Base-by-base conservation (phyloP, 2,797 vertebrate genomes). In the Ambastaia sidthimunki region DNA sequence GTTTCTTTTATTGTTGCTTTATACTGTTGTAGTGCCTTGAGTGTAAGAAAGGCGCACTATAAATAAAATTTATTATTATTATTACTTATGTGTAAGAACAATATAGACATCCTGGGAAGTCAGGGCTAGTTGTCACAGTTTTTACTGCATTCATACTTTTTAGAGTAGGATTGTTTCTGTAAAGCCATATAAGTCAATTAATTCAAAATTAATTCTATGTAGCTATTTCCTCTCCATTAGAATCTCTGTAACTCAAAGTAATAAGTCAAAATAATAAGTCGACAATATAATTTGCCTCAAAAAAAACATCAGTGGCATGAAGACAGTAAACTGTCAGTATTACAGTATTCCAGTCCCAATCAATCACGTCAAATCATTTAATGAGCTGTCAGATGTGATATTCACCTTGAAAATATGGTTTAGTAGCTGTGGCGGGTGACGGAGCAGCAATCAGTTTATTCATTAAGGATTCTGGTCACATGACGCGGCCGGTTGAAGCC, bases 351-450 rank as follows among this genome's bases (percentile, higher is more conserved):
- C 16, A 25, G 23, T 48, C 28, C 25, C 28, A 54, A 63, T 78
- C 47, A 78, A 41, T 71, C 44, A 63, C 48, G 11, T 63, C 57
- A 62, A 47, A 60, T 37, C 19, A 52, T 34, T 73, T 19, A 54
- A n/a, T 4, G 37, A 63, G 68, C 57, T 77, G 80, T 82, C 80
- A 80, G 44, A 44, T 59, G 21, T 60, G 50, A 82, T 82, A 67
- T 72, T 7, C 63, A 74, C 73, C 72, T 57, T 80, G 82, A 69
- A 74, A 63, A 68, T 77, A 28, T 44, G 52, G 44, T 47, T 59
- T 65, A 55, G 25, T 57, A 71, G 55, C 67, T 77, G 54, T 28
- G 55, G 78, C 55, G 15, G 73, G 57, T 80, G 76, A 60, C 44
- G 37, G 19, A 13, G 16, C 11, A 21, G 41, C 66, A 31, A 74